phyloP scores from a whole-genome alignment of 2,888 invertebrate genomes.

The Alloplasta piceator region DNA sequence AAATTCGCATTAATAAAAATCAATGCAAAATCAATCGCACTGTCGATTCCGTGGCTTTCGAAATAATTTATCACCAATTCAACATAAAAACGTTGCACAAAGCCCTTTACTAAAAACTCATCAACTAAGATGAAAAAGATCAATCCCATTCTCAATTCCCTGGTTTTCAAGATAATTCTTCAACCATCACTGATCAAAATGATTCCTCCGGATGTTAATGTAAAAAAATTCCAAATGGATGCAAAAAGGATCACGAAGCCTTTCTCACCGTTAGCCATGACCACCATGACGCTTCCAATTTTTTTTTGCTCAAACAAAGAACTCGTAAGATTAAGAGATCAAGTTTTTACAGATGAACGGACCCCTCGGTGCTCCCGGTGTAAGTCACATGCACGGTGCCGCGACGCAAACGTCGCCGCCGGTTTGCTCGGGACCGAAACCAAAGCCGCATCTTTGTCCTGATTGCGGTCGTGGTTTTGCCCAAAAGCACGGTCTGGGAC shows the following conservation, averaged over 20 bases:
- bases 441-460: constrained; percentile 91
- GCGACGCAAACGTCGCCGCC: constrained; percentile 82
- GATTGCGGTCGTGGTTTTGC: constrained; percentile 93
- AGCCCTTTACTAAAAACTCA: too few species aligned
- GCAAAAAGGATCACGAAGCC: not conserved
- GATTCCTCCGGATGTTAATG: not conserved
- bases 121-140: too few species aligned
- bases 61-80: too few species aligned
- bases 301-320: not conserved
- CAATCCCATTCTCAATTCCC: too few species aligned
- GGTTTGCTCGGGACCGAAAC: constrained; percentile 84
- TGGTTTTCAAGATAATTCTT: too few species aligned
- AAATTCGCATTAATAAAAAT: too few species aligned
- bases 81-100: too few species aligned
- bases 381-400: constrained; percentile 81
- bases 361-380: constrained; percentile 79
- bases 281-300: not conserved
- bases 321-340: constrained; percentile 61
- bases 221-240: not conserved
- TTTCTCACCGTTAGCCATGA: not conserved
- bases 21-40: too few species aligned
- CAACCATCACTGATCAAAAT: not conserved
- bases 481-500: constrained; percentile 92
- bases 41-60: too few species aligned
- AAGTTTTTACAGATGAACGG: constrained; percentile 80